phyloP scores from a whole-genome alignment of 2,797 vertebrate genomes.

The Argentina silus region DNA sequence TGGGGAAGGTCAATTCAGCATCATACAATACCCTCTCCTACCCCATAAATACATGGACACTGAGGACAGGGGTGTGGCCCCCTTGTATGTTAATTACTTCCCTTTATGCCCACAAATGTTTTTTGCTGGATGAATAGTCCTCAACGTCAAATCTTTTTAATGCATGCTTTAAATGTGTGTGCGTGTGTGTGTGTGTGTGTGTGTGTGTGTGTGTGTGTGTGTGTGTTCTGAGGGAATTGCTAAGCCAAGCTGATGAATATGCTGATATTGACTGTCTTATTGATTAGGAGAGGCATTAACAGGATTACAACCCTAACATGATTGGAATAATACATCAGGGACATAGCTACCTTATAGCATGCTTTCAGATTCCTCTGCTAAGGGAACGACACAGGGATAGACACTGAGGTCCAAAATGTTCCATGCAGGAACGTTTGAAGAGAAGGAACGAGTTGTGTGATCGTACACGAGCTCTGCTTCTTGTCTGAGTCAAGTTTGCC shows the following conservation, averaged over 20 bases:
- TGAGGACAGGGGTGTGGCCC: no score
- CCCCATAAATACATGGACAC: no score
- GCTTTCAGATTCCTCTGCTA: neutral
- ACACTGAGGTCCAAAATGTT: neutral
- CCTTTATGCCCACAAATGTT: no score
- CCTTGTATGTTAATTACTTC: no score
- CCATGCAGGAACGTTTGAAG: neutral
- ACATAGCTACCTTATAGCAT: slow-evolving; percentile 27
- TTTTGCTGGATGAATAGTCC: no score
- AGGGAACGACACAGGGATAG: neutral
- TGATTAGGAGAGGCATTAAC: slow-evolving; percentile 70
- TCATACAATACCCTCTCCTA: no score
- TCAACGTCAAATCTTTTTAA: neutral
- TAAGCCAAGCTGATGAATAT: slow-evolving; percentile 65
- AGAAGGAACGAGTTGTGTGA: slow-evolving; percentile 35
- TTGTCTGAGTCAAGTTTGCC: slow-evolving; percentile 23
- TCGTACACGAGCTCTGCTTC: slow-evolving; percentile 26
- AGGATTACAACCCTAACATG: slow-evolving; percentile 73
- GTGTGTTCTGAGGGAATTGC: slow-evolving; percentile 40
- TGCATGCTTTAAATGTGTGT: neutral
- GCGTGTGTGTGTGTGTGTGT: no score
- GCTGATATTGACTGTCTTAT: slow-evolving; percentile 64
- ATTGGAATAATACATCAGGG: slow-evolving; percentile 69
- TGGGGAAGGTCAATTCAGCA: neutral
- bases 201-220: slow-evolving; percentile 12